Evolutionary conservation across 2,797 vertebrate genomes (phyloP), one percentile per base, ranked within the genome.

Genomic region (Sebastes kiyomatsui): DNA sequence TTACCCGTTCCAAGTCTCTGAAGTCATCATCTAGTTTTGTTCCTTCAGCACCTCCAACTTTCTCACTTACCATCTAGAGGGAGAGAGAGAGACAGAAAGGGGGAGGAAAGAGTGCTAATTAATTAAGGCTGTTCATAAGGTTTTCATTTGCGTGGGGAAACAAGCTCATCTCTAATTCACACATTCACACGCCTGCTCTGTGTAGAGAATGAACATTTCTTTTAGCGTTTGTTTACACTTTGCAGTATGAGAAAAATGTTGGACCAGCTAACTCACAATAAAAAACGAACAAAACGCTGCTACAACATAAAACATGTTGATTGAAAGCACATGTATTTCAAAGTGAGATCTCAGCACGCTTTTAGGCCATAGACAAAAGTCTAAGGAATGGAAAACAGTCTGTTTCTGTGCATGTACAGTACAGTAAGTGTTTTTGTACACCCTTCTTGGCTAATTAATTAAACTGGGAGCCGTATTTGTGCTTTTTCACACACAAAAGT

Each of bases 1-100:
- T 95, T 94, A 99, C 98, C 96, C 97, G 97, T 90, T 99, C 98
- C 97, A 99, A 96, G 81, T 99, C 98, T 91, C 95, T 99, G 94
- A 99, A 99, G 94, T 99, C 98, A 90, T 99, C 97, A 1, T 99
- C 98, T 2, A 99, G 94, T 93, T 99, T 99, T 59, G 98, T 99
- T 93, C 98, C 98, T 90, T 99, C 98, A 3, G 98, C 98, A 20
- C 98, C 98, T 70, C 98, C 98, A 0, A 99, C 99, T 92, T 99
- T 99, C 95, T 99, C 99, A 13, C 99, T 99, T 83, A 99, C 99
- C 96, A 99, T 95, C 99, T 99, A 90, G 12, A 79, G 66, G 12
- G 66, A 66, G 54, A 71, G 54, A 72, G 52, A 72, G n/a, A 38
- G 52, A 49, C 2, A 76, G 60, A n/a, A 13, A 22, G 8, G 18